These are phyloP conservation scores for Mus minutoides DNA, from an alignment of 2,797 vertebrate species.

Conservation along the genomic window DNA sequence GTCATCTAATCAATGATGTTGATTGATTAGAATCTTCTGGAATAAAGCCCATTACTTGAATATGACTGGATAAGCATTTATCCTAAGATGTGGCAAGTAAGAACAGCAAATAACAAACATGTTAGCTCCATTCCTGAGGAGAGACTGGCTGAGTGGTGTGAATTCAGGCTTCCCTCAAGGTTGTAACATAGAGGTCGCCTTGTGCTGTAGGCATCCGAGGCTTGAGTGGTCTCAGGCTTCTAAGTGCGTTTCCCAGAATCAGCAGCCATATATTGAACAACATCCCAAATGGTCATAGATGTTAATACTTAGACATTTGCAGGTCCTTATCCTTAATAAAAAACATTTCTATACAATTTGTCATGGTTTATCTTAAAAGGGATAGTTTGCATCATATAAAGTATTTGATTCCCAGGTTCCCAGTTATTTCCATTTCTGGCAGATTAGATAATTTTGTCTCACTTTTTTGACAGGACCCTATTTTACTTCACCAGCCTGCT, in stretches of 20 bases:
- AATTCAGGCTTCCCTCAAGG: not conserved
- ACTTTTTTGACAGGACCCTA: not conserved
- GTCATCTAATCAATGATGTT: constrained; percentile 10
- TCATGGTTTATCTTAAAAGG: not conserved
- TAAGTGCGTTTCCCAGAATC: not conserved
- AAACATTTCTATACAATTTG: not conserved
- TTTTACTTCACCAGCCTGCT: constrained; percentile 19
- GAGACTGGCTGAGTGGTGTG: not conserved
- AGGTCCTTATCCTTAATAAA: not conserved
- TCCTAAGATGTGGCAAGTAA: not conserved
- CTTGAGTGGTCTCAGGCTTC: not conserved
- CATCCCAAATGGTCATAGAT: not conserved
- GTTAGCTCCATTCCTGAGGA: not conserved
- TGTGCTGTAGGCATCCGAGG: not conserved
- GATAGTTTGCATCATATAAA: not conserved
- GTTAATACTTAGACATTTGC: not conserved
- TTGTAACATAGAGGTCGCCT: not conserved
- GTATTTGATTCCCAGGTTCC: constrained; percentile 10
- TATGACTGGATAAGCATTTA: constrained; percentile 9
- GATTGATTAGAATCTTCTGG: constrained; percentile 10
- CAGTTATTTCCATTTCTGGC: constrained; percentile 2
- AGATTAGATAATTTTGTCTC: not conserved
- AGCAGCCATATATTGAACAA: not conserved
- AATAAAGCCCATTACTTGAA: constrained; percentile 20
- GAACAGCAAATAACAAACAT: not conserved